Base-by-base conservation (phyloP, 1,140 invertebrate species). In the Temnothorax nylanderi region DNA sequence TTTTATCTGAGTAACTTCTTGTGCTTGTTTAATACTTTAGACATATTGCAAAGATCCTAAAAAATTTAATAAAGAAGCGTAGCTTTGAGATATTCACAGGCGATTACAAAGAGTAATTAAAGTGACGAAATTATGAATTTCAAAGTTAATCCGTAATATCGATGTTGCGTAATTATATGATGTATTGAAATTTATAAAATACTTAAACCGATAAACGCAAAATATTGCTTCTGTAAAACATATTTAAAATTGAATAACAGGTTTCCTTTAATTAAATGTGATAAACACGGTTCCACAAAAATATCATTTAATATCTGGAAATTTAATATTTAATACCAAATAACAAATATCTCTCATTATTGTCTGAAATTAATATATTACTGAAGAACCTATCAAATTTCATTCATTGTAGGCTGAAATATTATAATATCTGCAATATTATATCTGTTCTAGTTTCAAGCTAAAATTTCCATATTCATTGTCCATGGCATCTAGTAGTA, bases 381-480 rank as follows among this genome's bases (percentile, higher is more conserved):
- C 1, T 44, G 56, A 81, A 81, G 54, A 32, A 16, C 18, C 3
- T 74, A 82, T 82, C 26, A 37, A 84, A 18, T 75, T 34, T 58
- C 11, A 49, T 75, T 74, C 47, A 60, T 16, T 26, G 11, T 11
- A n/a, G 6, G 16, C 51, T 62, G 34, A 74, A 84, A 37, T 26
- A 49, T 47, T 75, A 26, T 26, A 60, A 60, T 74, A 84, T 84
- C 41, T 37, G 51, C 8, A 21, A 60, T 26, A 37, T 32, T 8
- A 60, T 26, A 37, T 32, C 8, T 60, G 32, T 49, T 47, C 2
- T 47, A 64, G 32, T 37, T 60, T 41, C 16, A 60, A 74, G 67
- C 67, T 82, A 49, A 75, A 60, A 84, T 84, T 84, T 84, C 54
- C 80, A 84, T 62, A 75, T 84, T 84, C 8, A 84, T 75, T 84